Evolutionary conservation across 2,113 vertebrate genomes (phyloP), one percentile per base, ranked within the genome.

Genomic region (Amphiprion percula): DNA sequence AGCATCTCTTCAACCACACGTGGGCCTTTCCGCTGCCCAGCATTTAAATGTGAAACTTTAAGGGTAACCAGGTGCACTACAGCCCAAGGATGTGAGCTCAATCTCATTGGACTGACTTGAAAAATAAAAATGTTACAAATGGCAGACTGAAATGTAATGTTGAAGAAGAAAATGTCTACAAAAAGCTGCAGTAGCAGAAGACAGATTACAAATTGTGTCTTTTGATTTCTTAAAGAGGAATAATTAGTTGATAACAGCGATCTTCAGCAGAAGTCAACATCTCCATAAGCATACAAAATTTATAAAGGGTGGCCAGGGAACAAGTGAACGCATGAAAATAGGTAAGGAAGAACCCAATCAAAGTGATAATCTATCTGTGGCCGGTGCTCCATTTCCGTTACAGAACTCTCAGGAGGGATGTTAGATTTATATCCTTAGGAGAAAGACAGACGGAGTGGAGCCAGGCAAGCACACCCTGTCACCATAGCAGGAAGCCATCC

Each of bases 381-480:
- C 53, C 0, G 15, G 74, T 83, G 87, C 79, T 76, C 82, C 75
- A 79, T 66, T 87, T 89, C 80, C 67, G 61, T 24, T 77, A 73
- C 41, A 44, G 69, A 64, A 86, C 67, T 59, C 82, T 90, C 87
- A 58, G 69, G 82, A 84, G 87, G 70, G 64, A 10, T 52, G 64
- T 79, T 77, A 79, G 85, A 89, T 89, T 82, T 85, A 87, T 87
- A 71, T 84, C 78, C 63, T 15, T 1, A 28, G 78, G 78, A 85
- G 64, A 63, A 33, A 77, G 46, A 68, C 39, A 71, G 46, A 60
- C 4, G 41, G 58, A 59, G 60, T 3, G 26, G 47, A 59, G 83
- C 26, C 0, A 4, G 24, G 37, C 33, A 16, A 61, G 26, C 53
- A 11, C 60, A 61, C 53, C 30, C 59, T 58, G 59, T 63, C 41